Evolutionary conservation across 2,888 invertebrate genomes (phyloP).

Genomic region (Heliconius ethilla): DNA sequence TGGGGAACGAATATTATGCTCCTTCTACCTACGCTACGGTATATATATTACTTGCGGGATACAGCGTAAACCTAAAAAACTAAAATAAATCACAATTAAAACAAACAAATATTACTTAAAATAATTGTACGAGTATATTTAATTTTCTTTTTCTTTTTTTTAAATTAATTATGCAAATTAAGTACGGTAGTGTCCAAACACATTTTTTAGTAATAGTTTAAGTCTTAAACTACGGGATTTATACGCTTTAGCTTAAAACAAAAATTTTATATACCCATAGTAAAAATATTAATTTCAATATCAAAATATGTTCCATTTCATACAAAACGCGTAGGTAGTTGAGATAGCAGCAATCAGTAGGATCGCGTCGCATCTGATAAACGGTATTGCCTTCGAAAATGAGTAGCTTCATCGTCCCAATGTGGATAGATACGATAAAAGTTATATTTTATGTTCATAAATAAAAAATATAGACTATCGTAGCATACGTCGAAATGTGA

Average conservation of each 20-base stretch:
- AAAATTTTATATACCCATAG: background rate
- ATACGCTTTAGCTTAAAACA: too few relatives aligned
- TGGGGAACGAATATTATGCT: background rate
- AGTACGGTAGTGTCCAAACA: too few relatives aligned
- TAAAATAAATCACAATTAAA: too few relatives aligned
- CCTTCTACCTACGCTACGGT: too few relatives aligned
- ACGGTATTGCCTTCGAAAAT: slow-evolving; percentile 16
- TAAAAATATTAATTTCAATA: background rate
- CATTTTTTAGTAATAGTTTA: too few relatives aligned
- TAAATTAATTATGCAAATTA: too few relatives aligned
- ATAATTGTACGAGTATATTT: too few relatives aligned
- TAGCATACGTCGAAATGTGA: background rate
- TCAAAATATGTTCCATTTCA: slow-evolving; percentile 11
- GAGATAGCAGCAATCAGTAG: slow-evolving; percentile 22
- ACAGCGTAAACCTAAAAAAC: too few relatives aligned
- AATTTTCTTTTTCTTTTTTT: too few relatives aligned
- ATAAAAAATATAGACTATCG: background rate
- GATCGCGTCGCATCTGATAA: slow-evolving; percentile 25
- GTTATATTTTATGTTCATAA: background rate
- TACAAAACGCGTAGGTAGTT: background rate
- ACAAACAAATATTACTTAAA: too few relatives aligned
- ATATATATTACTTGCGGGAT: too few relatives aligned
- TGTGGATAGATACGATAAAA: background rate
- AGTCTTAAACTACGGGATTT: too few relatives aligned
- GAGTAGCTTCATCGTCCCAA: slow-evolving; percentile 2